Conservation (phyloP, 2,113 vertebrate species). For the Poicephalus meyeri region DNA sequence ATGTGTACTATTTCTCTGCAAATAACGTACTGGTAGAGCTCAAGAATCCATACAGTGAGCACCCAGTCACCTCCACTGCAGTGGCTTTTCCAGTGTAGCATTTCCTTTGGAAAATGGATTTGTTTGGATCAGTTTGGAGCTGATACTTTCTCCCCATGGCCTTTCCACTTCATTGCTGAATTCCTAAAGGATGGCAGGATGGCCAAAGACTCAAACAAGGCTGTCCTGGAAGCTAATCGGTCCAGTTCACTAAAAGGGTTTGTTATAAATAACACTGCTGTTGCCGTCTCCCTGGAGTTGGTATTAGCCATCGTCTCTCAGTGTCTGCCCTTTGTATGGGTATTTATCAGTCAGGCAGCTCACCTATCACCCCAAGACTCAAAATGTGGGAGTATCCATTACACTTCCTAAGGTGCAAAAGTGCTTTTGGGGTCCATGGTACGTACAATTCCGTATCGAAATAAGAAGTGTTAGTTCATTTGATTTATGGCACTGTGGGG, state of each 20-base stretch:
- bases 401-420: not conserved
- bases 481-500: not conserved
- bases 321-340: not conserved
- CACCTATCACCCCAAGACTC: not conserved
- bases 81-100: not conserved
- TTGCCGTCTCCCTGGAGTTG: not conserved
- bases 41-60: not conserved
- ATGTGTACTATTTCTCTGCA: not conserved
- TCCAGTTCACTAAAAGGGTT: not conserved
- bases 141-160: not conserved
- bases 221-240: not conserved
- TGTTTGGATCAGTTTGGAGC: not conserved
- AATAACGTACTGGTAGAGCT: not conserved
- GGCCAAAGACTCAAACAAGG: not conserved
- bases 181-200: not conserved
- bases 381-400: not conserved
- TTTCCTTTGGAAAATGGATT: not conserved
- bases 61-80: not conserved
- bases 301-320: not conserved
- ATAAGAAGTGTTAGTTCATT: not conserved
- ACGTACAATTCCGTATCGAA: not conserved
- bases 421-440: not conserved
- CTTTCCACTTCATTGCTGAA: not conserved
- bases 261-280: not conserved
- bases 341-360: not conserved